Evolutionary conservation across 2,888 invertebrate genomes (phyloP).

Genomic region (Argyresthia albistria): DNA sequence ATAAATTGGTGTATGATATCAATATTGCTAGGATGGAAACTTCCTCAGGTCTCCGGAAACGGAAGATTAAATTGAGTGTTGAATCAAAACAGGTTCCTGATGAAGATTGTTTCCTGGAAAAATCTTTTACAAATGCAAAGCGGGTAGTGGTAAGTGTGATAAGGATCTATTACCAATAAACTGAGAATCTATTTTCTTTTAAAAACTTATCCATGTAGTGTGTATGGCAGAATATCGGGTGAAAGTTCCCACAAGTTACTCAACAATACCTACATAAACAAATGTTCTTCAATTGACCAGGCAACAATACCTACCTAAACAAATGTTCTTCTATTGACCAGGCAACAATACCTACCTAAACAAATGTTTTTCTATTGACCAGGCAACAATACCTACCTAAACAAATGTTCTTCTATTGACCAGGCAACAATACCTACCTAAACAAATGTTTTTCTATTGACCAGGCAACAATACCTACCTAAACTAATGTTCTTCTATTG

Average conservation of each 20-base stretch:
- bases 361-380: not conserved
- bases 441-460: too few relatives aligned
- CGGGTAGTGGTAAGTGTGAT: conserved; percentile 30
- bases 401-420: not conserved
- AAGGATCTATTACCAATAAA: too few relatives aligned
- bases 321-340: conserved; percentile 10
- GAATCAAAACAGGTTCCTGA: conserved; percentile 44
- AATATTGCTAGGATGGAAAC: not conserved
- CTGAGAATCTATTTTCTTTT: not conserved
- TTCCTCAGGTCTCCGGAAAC: conserved; percentile 23
- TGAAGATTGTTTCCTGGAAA: conserved; percentile 25
- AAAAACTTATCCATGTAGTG: not conserved
- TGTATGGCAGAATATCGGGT: not conserved
- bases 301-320: too few relatives aligned
- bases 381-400: too few relatives aligned
- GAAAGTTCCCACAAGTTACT: not conserved
- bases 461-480: not conserved
- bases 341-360: too few relatives aligned
- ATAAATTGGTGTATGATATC: not conserved
- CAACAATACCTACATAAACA: not conserved
- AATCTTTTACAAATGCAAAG: conserved; percentile 17
- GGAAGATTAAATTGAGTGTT: conserved; percentile 30
- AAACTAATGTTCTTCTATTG: too few relatives aligned
- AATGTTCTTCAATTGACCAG: conserved; percentile 14
- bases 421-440: conserved; percentile 17